Base-by-base conservation (phyloP, 2,888 invertebrate species). In the Galerucella nymphaeae region DNA sequence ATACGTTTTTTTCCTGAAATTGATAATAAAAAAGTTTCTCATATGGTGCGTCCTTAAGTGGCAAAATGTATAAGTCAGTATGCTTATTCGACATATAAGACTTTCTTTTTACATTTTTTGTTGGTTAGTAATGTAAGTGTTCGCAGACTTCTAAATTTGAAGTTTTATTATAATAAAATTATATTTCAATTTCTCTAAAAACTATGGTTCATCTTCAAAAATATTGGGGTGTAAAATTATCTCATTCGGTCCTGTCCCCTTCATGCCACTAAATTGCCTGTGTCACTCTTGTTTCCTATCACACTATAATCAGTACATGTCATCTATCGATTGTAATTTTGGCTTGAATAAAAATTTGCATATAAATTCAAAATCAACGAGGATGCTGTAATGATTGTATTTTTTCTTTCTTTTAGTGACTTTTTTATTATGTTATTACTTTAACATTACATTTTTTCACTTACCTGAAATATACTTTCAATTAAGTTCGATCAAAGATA, bases 251-350 rank as follows among this genome's bases (percentile, higher is more conserved):
- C 42, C 61, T 23, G 23, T 23, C 16, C 42, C 30, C 30, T 78
- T 77, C 76, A 75, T 67, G 72, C 72, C 74, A 75, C 75, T 70
- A 77, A 79, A 79, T 80, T 79, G 75, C 70, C 75, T 75, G 73
- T 76, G 75, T 76, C 75, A 74, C 75, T 77, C 71, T 53, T 77
- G 75, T 75, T 77, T 75, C 72, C 77, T 77, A 77, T 75, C 77
- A 77, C 73, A 71, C 64, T 69, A 70, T 75, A 77, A 77, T 77
- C 75, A 74, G 62, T 72, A 70, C 66, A 72, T 72, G 72, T 70
- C 66, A 76, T 75, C 75, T 75, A 77, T 77, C 76, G 77, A 77
- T 77, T 75, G 71, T 73, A 73, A 75, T 76, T 76, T 75, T 58
- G 72, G 63, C 45, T 55, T 59, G 72, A 67, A 73, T 69, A 73